Base-by-base conservation (phyloP, 2,888 invertebrate species). In the Erebia aethiops region DNA sequence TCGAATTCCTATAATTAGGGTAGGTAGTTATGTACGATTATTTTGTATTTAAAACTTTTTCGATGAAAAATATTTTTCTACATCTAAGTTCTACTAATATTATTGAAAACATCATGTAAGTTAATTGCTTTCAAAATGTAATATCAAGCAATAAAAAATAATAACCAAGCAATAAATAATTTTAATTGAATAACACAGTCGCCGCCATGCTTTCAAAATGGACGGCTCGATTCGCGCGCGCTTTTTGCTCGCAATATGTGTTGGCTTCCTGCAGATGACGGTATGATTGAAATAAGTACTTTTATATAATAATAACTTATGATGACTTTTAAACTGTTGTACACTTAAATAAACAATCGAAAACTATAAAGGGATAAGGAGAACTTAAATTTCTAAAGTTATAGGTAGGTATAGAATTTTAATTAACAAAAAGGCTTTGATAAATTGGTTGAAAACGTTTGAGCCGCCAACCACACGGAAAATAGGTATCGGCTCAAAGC, bases 181-280 rank as follows among this genome's bases (percentile, higher is more conserved):
- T 61, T 67, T 61, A 67, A 61, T 67, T 61, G 52, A 60, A 26
- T 18, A 56, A 21, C 49, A n/a, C 63, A 63, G 61, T 66, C 76
- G 82, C 75, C 87, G 86, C 87, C 87, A 91, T 91, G 92, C 79
- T 85, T 80, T 77, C 81, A 90, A 87, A 84, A 92, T 92, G 92
- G 86, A 81, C 83, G 85, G 78, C 75, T 82, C 79, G 76, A 84
- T 85, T 84, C 87, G 85, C 82, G 86, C 87, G 82, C 86, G 87
- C 87, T 86, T 85, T 77, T 78, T 90, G 75, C 77, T 90, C 67
- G 77, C 84, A 77, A 77, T 89, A 85, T 90, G 89, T 81, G 75
- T 88, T 70, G 76, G 80, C 70, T 85, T 80, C 78, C 69, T 90
- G 74, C 87, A 86, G 76, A 81, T 87, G 79, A 84, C 88, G 80